Evolutionary conservation across 2,797 vertebrate species (phyloP), one percentile per base, ranked within the genome.

Genomic region (Poliocrania exsul): DNA sequence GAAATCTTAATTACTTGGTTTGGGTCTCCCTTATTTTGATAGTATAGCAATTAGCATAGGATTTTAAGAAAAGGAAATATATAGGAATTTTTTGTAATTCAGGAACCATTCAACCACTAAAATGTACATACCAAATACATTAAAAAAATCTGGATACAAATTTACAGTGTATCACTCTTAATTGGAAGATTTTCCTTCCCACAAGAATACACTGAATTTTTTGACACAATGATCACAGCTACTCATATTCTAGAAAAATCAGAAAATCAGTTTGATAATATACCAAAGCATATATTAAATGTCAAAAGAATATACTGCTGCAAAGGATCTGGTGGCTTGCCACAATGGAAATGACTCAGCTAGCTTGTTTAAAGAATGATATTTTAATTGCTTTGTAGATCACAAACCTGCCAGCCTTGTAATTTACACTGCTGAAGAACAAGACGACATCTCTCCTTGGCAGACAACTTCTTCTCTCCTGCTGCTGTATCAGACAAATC

Each of bases 361-460:
- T 87, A 88, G 60, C 53, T 72, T 83, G 74, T 92, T 89, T 83
- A 91, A 93, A 93, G 86, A 58, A 72, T 65, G 73, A 78, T 71
- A 85, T 79, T 90, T 97, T 67, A 90, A 75, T 75, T 96, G 87
- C 80, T 70, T 67, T 83, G 56, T 87, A 49, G 79, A 88, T 93
- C 92, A 98, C 98, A 95, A 89, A 98, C 98, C 99, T 99, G 99
- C 99, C 99, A 99, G 95, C 99, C 99, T 94, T 99, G 99, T 72
- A 99, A 98, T 96, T 98, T 98, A 93, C 98, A 99, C 86, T 98
- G 98, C 83, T 99, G 99, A 84, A 99, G 98, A 90, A 99, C 97
- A 58, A 97, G 97, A 79, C 96, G 98, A 64, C 99, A 99, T 95
- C 97, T 98, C 93, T 99, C 99, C 93, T 98, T 98, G 10, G 98